Evolutionary conservation across 92 coral and sea anemone genomes (phyloP).

Genomic region (Zoanthus sociatus): DNA sequence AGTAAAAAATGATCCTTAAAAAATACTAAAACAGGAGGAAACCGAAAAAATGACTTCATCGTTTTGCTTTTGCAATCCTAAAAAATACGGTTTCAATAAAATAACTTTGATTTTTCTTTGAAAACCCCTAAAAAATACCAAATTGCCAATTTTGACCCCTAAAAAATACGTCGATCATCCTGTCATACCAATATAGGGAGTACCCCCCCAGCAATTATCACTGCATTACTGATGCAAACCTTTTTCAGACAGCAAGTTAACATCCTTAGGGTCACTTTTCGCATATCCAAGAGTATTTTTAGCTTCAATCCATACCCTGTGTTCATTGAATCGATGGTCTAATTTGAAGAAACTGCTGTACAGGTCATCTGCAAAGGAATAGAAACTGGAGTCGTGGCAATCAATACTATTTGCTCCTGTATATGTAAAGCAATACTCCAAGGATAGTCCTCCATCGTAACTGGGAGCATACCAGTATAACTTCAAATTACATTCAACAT

Average conservation of each 20-base stretch:
- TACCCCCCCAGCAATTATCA: too few relatives aligned
- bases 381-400: neutral
- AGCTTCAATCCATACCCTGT: slow-evolving; percentile 20
- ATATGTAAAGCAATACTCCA: neutral
- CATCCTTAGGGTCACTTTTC: neutral
- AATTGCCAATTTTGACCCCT: too few relatives aligned
- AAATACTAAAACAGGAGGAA: too few relatives aligned
- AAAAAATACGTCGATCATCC: too few relatives aligned
- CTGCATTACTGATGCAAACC: neutral
- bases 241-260: neutral
- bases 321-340: neutral
- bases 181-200: too few relatives aligned
- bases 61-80: too few relatives aligned
- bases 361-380: neutral
- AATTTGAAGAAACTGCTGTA: neutral
- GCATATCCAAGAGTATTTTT: neutral
- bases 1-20: too few relatives aligned
- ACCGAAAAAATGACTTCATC: too few relatives aligned
- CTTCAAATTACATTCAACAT: neutral
- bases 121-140: too few relatives aligned
- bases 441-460: slow-evolving; percentile 26
- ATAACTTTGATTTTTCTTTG: too few relatives aligned
- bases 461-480: slow-evolving; percentile 16
- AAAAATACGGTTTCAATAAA: too few relatives aligned
- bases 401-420: neutral